Conservation (phyloP, 2,113 vertebrate genomes). For the Daphoenositta chrysoptera region DNA sequence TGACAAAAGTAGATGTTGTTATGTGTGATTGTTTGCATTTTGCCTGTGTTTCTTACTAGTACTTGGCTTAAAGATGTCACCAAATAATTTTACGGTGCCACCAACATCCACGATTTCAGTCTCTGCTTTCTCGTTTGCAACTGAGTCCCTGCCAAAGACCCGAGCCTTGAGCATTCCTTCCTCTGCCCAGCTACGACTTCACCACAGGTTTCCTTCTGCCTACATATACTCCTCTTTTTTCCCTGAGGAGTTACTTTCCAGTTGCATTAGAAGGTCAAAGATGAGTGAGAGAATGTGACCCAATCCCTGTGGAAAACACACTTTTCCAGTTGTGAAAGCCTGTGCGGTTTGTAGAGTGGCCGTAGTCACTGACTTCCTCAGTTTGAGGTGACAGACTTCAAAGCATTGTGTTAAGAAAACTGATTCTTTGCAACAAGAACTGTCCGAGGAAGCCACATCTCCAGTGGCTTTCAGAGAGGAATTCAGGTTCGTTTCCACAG, state of each 20-base stretch:
- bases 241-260: not conserved
- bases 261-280: not conserved
- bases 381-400: not conserved
- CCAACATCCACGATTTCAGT: not conserved
- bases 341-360: not conserved
- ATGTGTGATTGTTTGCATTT: not conserved
- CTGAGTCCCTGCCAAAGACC: not conserved
- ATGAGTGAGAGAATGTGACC: not conserved
- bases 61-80: not conserved
- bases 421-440: not conserved
- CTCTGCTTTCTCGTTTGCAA: not conserved
- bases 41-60: not conserved
- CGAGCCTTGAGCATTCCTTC: not conserved
- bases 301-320: not conserved
- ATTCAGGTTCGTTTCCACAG: not conserved
- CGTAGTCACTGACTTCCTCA: accelerated
- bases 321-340: not conserved
- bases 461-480: not conserved
- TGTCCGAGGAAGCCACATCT: not conserved
- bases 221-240: not conserved
- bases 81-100: not conserved
- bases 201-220: not conserved
- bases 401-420: not conserved
- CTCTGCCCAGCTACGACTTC: not conserved
- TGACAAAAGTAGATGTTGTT: not conserved